Base-by-base conservation (phyloP, 2,113 vertebrate species). In the Pedionomus torquatus region DNA sequence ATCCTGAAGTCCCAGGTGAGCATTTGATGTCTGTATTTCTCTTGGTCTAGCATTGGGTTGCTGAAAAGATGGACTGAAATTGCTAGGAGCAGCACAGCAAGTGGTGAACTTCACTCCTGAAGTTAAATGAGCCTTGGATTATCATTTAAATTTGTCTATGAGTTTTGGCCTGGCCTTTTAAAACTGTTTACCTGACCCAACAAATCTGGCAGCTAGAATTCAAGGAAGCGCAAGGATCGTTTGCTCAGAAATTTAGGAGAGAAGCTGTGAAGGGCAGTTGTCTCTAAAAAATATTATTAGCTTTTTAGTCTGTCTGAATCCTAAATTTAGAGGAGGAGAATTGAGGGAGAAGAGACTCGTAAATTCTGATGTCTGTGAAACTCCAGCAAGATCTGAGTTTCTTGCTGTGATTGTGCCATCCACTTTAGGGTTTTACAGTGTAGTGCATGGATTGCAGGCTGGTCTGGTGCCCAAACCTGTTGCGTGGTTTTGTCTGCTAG, bases 381-480 rank as follows among this genome's bases (percentile, higher is more conserved):
- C 33, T 66, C 10, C n/a, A 66, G 25, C 11, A 46, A 66, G 64
- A 44, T 69, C 9, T 31, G 37, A 81, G 61, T 24, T 58, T 3
- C 55, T 43, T 51, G n/a, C 28, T 82, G 51, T 78, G 33, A 25
- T 25, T 72, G 11, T 28, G 5, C 13, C 0, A 1, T 52, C 28
- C 0, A 0, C 23, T 64, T 39, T n/a, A 35, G 20, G 33, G 7
- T 71, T 90, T 89, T 35, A 25, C 24, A 43, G 11, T 0, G 1
- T 13, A 33, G 21, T 30, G 55, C 5, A 6, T 41, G 43, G 31
- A 7, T 44, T 88, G 31, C 20, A 49, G 66, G 12, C 33, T 65
- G 46, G 33, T 35, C 16, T 5, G 3, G 6, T 25, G 43, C 18
- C 35, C 64, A 57, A n/a, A 28, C 13, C 13, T 63, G 12, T 15